These are phyloP conservation scores for Bombus confusus DNA, from an alignment of 1,140 invertebrate genomes.

Conservation along the genomic window DNA sequence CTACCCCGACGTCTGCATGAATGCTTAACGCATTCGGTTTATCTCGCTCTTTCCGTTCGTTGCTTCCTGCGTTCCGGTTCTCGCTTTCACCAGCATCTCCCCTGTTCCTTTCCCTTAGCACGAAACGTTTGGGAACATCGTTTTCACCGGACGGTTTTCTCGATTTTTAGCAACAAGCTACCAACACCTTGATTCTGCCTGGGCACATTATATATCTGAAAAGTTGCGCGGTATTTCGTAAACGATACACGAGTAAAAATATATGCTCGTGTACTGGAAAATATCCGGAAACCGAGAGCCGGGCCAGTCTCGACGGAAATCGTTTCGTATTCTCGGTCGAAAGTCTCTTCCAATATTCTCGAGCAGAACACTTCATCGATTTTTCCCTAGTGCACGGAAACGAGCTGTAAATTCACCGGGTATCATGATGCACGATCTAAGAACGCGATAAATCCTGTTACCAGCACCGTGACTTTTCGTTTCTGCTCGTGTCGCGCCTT, in stretches of 20 bases:
- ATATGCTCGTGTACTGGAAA: background rate
- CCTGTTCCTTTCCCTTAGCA: background rate
- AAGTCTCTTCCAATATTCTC: conserved; percentile 56
- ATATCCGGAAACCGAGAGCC: background rate
- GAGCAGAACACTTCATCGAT: conserved; percentile 53
- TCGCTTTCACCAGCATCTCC: background rate
- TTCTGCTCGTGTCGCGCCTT: conserved; percentile 60
- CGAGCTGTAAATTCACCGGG: conserved; percentile 64
- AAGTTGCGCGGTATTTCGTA: background rate
- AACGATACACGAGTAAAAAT: background rate
- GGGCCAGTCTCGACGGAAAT: background rate
- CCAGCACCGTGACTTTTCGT: conserved; percentile 62
- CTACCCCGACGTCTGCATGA: conserved; percentile 47
- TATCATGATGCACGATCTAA: conserved; percentile 68
- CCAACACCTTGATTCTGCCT: background rate
- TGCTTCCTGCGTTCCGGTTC: background rate
- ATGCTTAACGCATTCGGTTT: conserved; percentile 52
- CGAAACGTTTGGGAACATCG: too few relatives aligned
- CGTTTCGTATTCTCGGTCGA: conserved; percentile 28
- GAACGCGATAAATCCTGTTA: conserved; percentile 68
- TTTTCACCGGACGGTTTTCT: background rate
- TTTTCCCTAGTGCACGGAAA: conserved; percentile 50
- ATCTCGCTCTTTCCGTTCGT: conserved; percentile 19
- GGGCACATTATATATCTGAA: background rate
- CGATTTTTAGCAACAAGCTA: background rate